A percentile compares a stretch with the other conserved stretches of the same genome.
These are phyloP conservation scores for Callitettix versicolor DNA, from an alignment of 1,140 invertebrate species.

Conservation along the genomic window DNA sequence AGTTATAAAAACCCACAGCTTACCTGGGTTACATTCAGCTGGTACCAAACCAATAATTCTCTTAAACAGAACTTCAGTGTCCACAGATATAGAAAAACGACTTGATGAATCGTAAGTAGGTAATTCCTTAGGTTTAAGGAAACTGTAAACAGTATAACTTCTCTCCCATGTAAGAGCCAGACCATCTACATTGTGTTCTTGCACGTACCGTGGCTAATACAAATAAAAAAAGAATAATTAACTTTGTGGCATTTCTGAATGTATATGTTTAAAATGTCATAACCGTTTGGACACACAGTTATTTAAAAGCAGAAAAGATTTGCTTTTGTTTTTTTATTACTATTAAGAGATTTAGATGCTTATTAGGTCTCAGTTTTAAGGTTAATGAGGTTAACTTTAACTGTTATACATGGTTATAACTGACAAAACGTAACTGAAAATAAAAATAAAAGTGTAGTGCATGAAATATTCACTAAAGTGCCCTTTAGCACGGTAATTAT, in stretches of 20 bases:
- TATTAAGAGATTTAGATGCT: too few species aligned
- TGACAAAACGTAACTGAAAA: too few species aligned
- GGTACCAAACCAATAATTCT: slow-evolving; percentile 66
- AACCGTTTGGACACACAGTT: background rate
- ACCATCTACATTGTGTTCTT: slow-evolving; percentile 65
- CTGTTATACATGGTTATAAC: too few species aligned
- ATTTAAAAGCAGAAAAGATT: too few species aligned
- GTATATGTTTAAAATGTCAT: background rate
- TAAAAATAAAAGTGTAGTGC: too few species aligned
- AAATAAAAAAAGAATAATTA: background rate
- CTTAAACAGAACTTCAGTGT: slow-evolving; percentile 66
- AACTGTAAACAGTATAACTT: slow-evolving; percentile 68
- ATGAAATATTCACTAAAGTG: too few species aligned
- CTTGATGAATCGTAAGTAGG: slow-evolving; percentile 76
- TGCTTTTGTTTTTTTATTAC: too few species aligned
- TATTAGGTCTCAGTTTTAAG: too few species aligned
- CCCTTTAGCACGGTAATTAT: too few species aligned
- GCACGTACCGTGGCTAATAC: slow-evolving; percentile 38
- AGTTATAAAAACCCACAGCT: too few species aligned
- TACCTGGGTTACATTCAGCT: slow-evolving; percentile 45
- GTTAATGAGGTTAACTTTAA: too few species aligned
- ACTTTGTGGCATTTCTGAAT: background rate
- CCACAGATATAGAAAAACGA: slow-evolving; percentile 56
- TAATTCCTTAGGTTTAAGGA: slow-evolving; percentile 65
- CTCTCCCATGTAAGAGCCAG: slow-evolving; percentile 67